Evolutionary conservation across 2,113 vertebrate species (phyloP).

Genomic region (Sturnira hondurensis): DNA sequence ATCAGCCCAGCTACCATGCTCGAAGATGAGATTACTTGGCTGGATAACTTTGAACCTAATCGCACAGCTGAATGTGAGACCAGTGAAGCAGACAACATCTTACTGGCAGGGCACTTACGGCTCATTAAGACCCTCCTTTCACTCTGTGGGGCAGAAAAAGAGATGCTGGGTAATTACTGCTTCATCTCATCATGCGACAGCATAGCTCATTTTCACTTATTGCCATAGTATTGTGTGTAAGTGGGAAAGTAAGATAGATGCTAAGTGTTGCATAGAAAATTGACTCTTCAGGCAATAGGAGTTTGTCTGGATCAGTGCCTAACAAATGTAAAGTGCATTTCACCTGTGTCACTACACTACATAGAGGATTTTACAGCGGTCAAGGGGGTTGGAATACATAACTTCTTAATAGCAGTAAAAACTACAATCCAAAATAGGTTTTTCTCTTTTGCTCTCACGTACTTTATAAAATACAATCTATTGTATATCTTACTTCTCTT

Average conservation of each 20-base stretch:
- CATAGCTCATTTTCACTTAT: background rate
- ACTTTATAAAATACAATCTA: background rate
- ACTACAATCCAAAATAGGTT: background rate
- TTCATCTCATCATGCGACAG: background rate
- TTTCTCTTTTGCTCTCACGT: background rate
- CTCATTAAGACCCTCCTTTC: constrained; percentile 98
- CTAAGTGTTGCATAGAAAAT: background rate
- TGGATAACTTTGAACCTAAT: constrained; percentile 98
- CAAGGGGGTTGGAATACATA: background rate
- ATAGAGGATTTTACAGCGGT: background rate
- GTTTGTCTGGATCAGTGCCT: background rate
- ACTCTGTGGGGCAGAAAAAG: constrained; percentile 95
- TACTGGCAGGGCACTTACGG: constrained; percentile 93
- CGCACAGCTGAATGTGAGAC: constrained; percentile 97
- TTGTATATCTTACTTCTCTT: background rate
- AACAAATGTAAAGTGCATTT: background rate
- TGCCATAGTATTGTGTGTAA: background rate
- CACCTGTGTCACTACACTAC: background rate
- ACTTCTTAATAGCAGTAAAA: constrained; percentile 32
- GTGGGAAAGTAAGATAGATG: background rate
- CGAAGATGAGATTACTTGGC: constrained; percentile 98
- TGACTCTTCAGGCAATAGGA: background rate
- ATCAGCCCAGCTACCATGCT: constrained; percentile 95
- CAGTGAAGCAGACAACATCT: constrained; percentile 96
- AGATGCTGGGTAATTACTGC: constrained; percentile 89